A percentile compares a stretch with the other conserved stretches of the same genome.
These are phyloP conservation scores for Phalacrocorax pelagicus DNA, from an alignment of 2,113 vertebrate genomes.

Conservation along the genomic window DNA sequence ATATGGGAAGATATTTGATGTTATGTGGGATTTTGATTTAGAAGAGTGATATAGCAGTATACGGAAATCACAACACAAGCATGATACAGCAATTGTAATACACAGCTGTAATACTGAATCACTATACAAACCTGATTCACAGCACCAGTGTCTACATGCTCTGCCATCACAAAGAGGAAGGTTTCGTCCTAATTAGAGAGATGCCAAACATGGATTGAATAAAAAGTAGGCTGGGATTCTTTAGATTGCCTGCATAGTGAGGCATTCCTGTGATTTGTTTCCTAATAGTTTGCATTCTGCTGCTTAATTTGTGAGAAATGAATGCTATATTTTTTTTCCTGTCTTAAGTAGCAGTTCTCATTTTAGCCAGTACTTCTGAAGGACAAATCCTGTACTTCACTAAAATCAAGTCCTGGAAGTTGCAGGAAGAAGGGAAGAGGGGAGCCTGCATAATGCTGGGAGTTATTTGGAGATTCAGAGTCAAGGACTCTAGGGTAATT, in stretches of 20 bases:
- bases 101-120: neutral
- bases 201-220: neutral
- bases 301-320: neutral
- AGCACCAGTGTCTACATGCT: fast-evolving
- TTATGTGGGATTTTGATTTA: neutral
- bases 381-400: neutral
- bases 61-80: neutral
- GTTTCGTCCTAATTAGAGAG: neutral
- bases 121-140: neutral
- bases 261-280: neutral
- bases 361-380: neutral
- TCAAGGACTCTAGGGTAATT: conserved; percentile 14
- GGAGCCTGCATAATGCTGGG: neutral
- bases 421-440: neutral
- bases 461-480: neutral
- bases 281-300: neutral
- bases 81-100: neutral
- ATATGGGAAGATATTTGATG: neutral
- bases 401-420: neutral
- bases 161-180: neutral
- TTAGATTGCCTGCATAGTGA: neutral
- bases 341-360: neutral
- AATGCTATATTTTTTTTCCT: neutral
- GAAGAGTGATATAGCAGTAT: neutral
- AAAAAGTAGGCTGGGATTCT: neutral